Evolutionary conservation across 2,888 invertebrate species (phyloP).

Genomic region (Thecophora atra): DNA sequence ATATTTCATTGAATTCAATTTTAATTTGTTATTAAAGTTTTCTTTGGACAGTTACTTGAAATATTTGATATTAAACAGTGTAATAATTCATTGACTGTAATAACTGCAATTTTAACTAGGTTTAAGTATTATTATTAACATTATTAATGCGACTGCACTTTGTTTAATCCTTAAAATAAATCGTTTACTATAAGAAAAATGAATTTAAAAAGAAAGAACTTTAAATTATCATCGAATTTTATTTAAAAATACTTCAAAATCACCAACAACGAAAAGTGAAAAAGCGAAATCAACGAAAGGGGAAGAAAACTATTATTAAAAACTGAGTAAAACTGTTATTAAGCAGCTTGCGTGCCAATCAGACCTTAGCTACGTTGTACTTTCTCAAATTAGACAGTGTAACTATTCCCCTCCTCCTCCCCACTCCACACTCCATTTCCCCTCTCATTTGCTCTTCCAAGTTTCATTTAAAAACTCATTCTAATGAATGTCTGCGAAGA

Average conservation of each 20-base stretch:
- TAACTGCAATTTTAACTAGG: background rate
- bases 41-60: background rate
- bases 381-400: constrained; percentile 11
- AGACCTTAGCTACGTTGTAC: constrained; percentile 39
- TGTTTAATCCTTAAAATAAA: too few relatives aligned
- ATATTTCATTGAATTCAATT: background rate
- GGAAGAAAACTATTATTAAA: background rate
- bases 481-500: constrained; percentile 26
- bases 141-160: too few relatives aligned
- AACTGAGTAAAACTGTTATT: background rate
- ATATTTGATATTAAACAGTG: background rate
- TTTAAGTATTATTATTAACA: too few relatives aligned
- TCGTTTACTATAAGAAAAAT: too few relatives aligned
- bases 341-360: constrained; percentile 44
- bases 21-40: background rate
- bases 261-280: constrained; percentile 35
- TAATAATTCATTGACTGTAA: too few relatives aligned
- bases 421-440: background rate
- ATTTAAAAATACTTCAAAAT: constrained; percentile 15
- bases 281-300: constrained; percentile 13
- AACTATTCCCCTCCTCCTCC: background rate
- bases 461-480: background rate
- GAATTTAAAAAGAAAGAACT: constrained; percentile 1
- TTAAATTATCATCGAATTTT: background rate
- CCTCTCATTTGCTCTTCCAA: background rate